Evolutionary conservation across 2,888 invertebrate species (phyloP).

Genomic region (Lissonota sp.): DNA sequence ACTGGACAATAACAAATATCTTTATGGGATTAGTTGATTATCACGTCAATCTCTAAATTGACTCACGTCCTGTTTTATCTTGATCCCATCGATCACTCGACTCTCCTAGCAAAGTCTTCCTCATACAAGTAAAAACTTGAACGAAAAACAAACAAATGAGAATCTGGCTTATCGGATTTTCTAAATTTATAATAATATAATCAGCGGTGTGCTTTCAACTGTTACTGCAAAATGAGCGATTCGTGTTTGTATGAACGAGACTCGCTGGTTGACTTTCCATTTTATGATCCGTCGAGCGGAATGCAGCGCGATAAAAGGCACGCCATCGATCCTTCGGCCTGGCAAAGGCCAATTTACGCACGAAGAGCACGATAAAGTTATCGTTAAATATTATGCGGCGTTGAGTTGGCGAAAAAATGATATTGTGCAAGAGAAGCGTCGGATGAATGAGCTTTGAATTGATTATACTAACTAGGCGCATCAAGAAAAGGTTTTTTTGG

Average conservation of each 20-base stretch:
- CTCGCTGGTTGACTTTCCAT: slow-evolving; percentile 10
- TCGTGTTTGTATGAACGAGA: background rate
- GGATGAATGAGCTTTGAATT: background rate
- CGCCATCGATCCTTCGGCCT: background rate
- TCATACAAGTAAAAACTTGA: background rate
- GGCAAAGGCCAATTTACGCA: background rate
- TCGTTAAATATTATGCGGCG: slow-evolving; percentile 14
- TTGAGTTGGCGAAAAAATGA: slow-evolving; percentile 8
- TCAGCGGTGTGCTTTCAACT: background rate
- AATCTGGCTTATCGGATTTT: slow-evolving; percentile 16
- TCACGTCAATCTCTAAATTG: background rate
- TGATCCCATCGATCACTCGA: background rate
- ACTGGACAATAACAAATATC: background rate
- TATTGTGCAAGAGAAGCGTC: background rate
- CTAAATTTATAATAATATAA: slow-evolving; percentile 19
- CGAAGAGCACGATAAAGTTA: background rate
- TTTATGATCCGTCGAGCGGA: slow-evolving; percentile 36
- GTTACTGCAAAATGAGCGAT: background rate
- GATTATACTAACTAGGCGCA: background rate
- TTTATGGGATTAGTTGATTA: background rate
- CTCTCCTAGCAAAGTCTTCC: too few species aligned
- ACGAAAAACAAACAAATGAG: background rate
- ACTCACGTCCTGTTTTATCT: background rate
- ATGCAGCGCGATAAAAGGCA: background rate
- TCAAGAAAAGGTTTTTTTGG: too few species aligned